Conservation (phyloP, 2,113 vertebrate genomes). For the Malurus alboscapulatus region DNA sequence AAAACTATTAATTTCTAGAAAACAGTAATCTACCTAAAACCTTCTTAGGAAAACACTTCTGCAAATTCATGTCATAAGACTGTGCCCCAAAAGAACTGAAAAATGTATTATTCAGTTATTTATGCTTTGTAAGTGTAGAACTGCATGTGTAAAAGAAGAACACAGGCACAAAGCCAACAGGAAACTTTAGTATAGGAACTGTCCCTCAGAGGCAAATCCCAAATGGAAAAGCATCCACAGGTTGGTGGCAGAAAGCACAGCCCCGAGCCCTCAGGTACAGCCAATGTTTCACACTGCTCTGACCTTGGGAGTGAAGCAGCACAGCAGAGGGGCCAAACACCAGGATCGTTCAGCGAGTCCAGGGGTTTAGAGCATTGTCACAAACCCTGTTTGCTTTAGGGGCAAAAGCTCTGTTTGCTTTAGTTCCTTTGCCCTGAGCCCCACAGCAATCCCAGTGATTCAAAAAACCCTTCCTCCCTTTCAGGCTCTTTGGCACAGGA, state of each 20-base stretch:
- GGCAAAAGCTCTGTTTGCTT: background rate
- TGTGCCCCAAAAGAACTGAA: background rate
- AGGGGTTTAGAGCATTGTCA: background rate
- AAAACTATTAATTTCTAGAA: slow-evolving; percentile 26
- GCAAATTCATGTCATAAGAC: background rate
- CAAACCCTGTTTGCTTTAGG: background rate
- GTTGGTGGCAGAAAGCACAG: background rate
- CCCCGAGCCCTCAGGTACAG: background rate
- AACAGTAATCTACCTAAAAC: slow-evolving; percentile 31
- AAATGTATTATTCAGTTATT: background rate
- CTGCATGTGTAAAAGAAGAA: background rate
- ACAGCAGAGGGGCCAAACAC: background rate
- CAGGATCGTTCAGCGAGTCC: background rate
- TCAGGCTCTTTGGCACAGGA: background rate
- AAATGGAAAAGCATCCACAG: background rate
- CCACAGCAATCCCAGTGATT: background rate
- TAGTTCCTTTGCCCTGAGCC: background rate
- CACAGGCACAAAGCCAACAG: background rate
- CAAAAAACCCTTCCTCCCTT: background rate
- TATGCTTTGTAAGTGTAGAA: background rate
- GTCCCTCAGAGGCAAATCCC: background rate
- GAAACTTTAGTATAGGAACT: background rate
- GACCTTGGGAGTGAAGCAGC: rapidly evolving
- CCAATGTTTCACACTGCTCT: background rate
- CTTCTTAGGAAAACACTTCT: background rate